phyloP scores from a whole-genome alignment of 2,797 vertebrate genomes.

The Streptopelia turtur region DNA sequence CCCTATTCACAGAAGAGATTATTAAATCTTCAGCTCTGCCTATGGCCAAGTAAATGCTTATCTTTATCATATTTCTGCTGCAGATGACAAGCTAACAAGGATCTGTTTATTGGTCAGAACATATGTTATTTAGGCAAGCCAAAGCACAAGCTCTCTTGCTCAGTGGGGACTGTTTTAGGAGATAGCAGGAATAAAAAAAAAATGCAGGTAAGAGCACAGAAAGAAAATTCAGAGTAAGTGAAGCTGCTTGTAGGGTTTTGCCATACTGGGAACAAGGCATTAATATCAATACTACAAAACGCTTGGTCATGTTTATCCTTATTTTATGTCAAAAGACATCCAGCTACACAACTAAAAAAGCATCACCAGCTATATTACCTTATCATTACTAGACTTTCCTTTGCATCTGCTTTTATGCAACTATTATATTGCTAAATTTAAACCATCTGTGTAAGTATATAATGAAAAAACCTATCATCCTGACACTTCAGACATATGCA shows the following conservation, averaged over 20 bases:
- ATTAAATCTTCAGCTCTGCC: background rate
- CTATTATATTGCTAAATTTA: background rate
- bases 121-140: background rate
- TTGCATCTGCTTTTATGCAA: background rate
- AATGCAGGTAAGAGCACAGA: background rate
- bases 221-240: background rate
- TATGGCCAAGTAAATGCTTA: background rate
- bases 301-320: background rate
- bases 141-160: background rate
- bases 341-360: background rate
- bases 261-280: background rate
- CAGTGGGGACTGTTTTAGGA: background rate
- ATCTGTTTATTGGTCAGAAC: background rate
- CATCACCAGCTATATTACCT: background rate
- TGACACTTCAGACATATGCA: background rate
- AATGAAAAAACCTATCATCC: background rate
- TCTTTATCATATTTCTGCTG: background rate
- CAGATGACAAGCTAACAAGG: background rate
- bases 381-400: background rate
- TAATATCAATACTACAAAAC: background rate
- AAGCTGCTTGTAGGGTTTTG: background rate
- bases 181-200: background rate
- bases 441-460: background rate
- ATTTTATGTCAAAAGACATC: background rate
- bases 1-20: background rate